A percentile compares a stretch with the other conserved stretches of the same genome.
Conservation (phyloP, 2,113 vertebrate species). For the Apodemus sylvaticus region DNA sequence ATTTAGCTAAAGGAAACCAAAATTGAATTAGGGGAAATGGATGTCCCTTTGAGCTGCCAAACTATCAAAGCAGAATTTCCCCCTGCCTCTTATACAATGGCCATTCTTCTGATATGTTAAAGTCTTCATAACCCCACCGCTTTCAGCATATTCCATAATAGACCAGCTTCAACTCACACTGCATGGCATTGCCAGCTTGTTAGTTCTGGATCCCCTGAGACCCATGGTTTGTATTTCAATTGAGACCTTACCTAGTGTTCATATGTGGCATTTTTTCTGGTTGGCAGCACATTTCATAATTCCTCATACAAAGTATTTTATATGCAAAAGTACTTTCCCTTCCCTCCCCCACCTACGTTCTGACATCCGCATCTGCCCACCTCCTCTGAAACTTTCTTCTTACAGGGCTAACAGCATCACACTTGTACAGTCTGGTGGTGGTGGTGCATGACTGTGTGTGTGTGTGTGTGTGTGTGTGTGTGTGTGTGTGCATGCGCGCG, state of each 20-base stretch:
- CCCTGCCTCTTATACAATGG: conserved; percentile 67
- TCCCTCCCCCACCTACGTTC: not conserved
- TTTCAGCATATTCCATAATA: conserved; percentile 51
- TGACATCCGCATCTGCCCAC: not conserved
- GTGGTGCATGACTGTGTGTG: too few species aligned
- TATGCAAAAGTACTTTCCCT: not conserved
- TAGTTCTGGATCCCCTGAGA: conserved; percentile 27
- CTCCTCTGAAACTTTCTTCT: not conserved
- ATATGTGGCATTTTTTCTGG: not conserved
- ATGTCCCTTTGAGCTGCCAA: conserved; percentile 73
- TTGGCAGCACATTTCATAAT: not conserved
- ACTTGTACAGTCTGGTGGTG: not conserved
- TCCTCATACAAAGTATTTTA: not conserved
- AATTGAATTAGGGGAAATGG: conserved; percentile 78
- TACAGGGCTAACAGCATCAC: not conserved
- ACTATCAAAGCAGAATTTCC: conserved; percentile 74
- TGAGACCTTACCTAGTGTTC: not conserved
- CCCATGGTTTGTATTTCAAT: conserved; percentile 28
- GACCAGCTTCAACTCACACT: not conserved
- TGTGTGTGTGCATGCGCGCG: not conserved
- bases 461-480: not conserved
- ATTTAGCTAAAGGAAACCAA: conserved; percentile 73
- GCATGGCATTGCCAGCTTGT: conserved; percentile 9
- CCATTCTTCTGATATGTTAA: conserved; percentile 68
- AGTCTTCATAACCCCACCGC: conserved; percentile 59